Conservation (phyloP, 1,140 invertebrate species). For the Varroa destructor region DNA sequence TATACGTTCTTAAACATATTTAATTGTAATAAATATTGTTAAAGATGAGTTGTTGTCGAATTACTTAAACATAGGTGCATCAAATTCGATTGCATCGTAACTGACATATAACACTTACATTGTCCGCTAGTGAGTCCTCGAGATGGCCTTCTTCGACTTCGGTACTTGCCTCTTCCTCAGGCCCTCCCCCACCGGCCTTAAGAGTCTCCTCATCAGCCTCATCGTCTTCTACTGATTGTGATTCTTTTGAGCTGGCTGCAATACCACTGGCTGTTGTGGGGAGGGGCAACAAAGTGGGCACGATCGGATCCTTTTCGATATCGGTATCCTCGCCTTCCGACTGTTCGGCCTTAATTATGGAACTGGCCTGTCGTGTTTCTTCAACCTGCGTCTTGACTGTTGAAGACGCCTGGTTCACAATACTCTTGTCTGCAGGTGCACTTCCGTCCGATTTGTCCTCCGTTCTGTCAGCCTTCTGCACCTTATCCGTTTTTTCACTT, state of each 20-base stretch:
- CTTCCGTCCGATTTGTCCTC: no score
- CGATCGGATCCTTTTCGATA: slow-evolving; percentile 21
- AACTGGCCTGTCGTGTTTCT: neutral
- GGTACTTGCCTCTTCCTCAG: slow-evolving; percentile 31
- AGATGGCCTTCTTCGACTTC: slow-evolving; percentile 28
- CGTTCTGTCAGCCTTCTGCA: no score
- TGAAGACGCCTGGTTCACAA: neutral
- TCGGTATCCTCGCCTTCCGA: slow-evolving; percentile 26
- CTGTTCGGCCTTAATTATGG: slow-evolving; percentile 3
- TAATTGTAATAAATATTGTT: neutral
- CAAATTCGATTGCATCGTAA: neutral
- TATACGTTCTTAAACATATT: no score
- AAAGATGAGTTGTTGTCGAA: neutral
- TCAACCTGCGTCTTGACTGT: neutral
- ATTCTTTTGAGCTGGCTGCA: slow-evolving; percentile 28
- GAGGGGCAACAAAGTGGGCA: neutral
- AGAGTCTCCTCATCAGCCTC: slow-evolving; percentile 8
- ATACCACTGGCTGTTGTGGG: neutral
- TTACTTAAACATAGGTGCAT: neutral
- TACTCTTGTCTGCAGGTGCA: no score
- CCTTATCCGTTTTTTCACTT: no score
- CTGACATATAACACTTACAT: neutral
- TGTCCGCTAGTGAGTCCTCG: slow-evolving; percentile 16
- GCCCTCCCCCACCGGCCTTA: neutral
- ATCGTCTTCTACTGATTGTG: slow-evolving; percentile 31